Base-by-base conservation (phyloP, 2,888 invertebrate genomes). In the Agonum fuliginosum region DNA sequence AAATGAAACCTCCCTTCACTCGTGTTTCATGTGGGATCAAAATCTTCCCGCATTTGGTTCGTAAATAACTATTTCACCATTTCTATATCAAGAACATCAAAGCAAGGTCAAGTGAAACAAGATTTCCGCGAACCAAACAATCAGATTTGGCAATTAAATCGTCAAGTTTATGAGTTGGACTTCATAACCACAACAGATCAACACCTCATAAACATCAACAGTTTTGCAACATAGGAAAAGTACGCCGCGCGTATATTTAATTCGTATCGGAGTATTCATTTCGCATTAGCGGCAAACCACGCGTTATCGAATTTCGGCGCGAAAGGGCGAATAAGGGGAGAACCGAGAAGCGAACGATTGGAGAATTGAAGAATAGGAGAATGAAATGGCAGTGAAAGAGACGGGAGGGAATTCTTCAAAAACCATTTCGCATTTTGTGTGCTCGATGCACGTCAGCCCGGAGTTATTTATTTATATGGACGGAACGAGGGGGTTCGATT, bases 391-490 rank as follows among this genome's bases (percentile, higher is more conserved):
- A 12, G 8, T 48, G 20, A 48, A 48, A 14, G 22, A 48, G 19
- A 27, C 27, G 58, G 24, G 62, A 34, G 30, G 10, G 62, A 62
- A n/a, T 62, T 12, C 4, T 1, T 12, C 41, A 41, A 17, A 10
- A 19, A 17, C 30, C 19, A 65, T 34, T 62, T 65, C 37, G 20
- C 65, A 65, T 65, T 65, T 27, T 65, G 14, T 65, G 30, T 30
- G 17, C 65, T 14, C 65, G 34, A 17, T 30, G 17, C 65, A 30
- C 65, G 34, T 65, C 37, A 20, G 3, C 12, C 20, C 24, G 3
- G 43, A 46, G 70, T 70, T 70, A 70, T 70, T 70, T 70, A 70
- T 70, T 43, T 46, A 46, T 20, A 46, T 67, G 41, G 10, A 34
- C 24, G 70, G 37, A 8, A 70, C 46, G 46, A 27, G 22, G 43